Evolutionary conservation across 2,113 vertebrate genomes (phyloP).

Genomic region (Oncorhynchus masou): DNA sequence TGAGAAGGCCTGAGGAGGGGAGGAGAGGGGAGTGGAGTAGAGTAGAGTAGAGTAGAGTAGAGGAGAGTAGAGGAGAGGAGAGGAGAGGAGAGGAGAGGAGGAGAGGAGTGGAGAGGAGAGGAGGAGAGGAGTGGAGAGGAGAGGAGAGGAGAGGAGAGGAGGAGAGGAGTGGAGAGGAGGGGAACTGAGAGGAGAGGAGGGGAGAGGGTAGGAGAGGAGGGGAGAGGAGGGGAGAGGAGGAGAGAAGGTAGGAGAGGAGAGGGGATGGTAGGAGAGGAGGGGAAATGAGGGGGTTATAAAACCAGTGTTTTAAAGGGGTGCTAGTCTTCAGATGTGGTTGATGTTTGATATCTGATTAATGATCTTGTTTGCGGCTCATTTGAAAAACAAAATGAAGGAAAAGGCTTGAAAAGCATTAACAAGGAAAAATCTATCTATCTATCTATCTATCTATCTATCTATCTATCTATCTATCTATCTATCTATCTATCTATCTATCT

Average conservation of each 20-base stretch:
- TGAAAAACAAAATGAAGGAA: constrained; percentile 19
- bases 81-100: background rate
- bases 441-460: background rate
- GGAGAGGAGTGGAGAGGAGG: too few species aligned
- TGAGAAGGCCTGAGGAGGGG: background rate
- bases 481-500: constrained; percentile 9
- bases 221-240: too few species aligned
- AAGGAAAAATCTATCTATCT: background rate
- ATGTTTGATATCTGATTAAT: constrained; percentile 59
- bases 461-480: background rate
- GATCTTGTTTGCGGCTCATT: constrained; percentile 44
- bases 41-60: background rate
- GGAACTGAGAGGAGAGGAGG: too few species aligned
- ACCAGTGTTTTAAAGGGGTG: constrained; percentile 36
- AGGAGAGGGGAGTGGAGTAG: background rate
- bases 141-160: constrained; percentile 1
- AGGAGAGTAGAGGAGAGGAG: background rate
- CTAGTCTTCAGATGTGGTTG: constrained; percentile 62
- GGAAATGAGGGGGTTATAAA: constrained; percentile 37
- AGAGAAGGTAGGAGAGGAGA: too few species aligned
- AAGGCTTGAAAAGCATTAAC: background rate
- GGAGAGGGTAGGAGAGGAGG: too few species aligned
- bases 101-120: too few species aligned
- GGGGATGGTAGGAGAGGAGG: too few species aligned
- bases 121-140: background rate